phyloP scores from a whole-genome alignment of 2,797 vertebrate species.

The Gallinago nigripennis region DNA sequence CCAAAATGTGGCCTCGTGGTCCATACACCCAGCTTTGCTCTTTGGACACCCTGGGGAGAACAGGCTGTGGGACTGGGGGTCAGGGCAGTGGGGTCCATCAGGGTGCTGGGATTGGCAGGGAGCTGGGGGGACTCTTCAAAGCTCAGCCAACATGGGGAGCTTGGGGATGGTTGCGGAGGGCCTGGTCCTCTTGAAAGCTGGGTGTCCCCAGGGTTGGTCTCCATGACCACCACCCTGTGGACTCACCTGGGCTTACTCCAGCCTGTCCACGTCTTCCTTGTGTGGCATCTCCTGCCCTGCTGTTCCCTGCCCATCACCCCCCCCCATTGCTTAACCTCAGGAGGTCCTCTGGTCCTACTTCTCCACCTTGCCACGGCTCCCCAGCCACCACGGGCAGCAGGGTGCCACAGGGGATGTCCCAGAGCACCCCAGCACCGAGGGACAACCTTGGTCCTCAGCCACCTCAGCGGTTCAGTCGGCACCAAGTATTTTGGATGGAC shows the following conservation, averaged over 20 bases:
- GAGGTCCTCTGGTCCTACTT: accelerated
- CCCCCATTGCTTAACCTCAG: accelerated
- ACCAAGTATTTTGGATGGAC: accelerated
- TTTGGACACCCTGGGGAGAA: not conserved
- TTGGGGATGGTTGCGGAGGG: not conserved
- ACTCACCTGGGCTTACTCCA: not conserved
- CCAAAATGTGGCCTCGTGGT: accelerated
- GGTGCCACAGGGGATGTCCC: accelerated
- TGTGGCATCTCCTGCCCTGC: too few species aligned
- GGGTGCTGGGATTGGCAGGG: not conserved
- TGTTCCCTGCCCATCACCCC: too few species aligned
- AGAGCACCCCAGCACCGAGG: accelerated
- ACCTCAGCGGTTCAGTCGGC: not conserved
- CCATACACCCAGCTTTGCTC: not conserved
- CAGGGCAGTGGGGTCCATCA: accelerated
- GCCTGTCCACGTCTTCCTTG: accelerated
- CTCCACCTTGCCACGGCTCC: not conserved
- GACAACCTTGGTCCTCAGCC: accelerated
- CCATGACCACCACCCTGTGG: not conserved
- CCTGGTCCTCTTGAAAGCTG: not conserved
- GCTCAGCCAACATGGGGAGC: not conserved
- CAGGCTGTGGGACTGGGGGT: not conserved
- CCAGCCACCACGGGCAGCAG: not conserved
- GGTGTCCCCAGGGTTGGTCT: not conserved
- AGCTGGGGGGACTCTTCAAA: not conserved